Percentiles rank a stretch among this genome's conserved stretches.
These are phyloP conservation scores for Diabrotica undecimpunctata DNA, from an alignment of 1,140 invertebrate species.

Conservation along the genomic window DNA sequence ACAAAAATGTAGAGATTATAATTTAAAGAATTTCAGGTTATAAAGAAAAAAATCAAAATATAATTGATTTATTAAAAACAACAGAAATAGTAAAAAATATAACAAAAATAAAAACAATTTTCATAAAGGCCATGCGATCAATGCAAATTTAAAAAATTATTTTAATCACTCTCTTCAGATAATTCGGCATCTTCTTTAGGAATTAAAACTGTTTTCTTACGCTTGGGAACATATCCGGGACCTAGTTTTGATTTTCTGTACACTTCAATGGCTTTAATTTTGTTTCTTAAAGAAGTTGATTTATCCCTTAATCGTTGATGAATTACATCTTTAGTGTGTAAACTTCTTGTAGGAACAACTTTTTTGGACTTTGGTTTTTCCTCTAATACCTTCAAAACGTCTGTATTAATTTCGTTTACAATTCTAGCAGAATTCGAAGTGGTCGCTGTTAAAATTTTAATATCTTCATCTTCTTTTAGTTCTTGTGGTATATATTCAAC, in stretches of 20 bases:
- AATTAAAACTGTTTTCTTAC: slow-evolving; percentile 46
- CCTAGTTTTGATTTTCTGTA: slow-evolving; percentile 65
- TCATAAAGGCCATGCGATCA: too few species aligned
- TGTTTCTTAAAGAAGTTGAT: slow-evolving; percentile 60
- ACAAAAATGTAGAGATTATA: too few species aligned
- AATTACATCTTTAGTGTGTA: slow-evolving; percentile 58
- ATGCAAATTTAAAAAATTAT: background rate
- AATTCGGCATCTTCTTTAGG: slow-evolving; percentile 60
- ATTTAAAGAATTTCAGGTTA: too few species aligned
- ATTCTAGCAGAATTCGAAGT: slow-evolving; percentile 28
- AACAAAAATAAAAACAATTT: too few species aligned
- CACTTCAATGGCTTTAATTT: slow-evolving; percentile 71
- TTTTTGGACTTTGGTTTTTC: slow-evolving; percentile 15
- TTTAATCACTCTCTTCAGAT: slow-evolving; percentile 62
- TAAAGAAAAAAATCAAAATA: too few species aligned
- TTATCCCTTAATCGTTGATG: slow-evolving; percentile 70
- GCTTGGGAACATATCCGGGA: slow-evolving; percentile 52
- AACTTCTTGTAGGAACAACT: background rate
- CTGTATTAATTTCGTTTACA: slow-evolving; percentile 31
- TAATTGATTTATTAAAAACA: too few species aligned
- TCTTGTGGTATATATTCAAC: slow-evolving; percentile 16
- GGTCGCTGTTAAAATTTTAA: slow-evolving; percentile 38
- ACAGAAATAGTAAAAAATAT: too few species aligned
- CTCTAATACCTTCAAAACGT: slow-evolving; percentile 25
- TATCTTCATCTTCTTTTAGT: slow-evolving; percentile 35